Conservation (phyloP, 2,888 invertebrate species). For the Plagodis dolabraria region DNA sequence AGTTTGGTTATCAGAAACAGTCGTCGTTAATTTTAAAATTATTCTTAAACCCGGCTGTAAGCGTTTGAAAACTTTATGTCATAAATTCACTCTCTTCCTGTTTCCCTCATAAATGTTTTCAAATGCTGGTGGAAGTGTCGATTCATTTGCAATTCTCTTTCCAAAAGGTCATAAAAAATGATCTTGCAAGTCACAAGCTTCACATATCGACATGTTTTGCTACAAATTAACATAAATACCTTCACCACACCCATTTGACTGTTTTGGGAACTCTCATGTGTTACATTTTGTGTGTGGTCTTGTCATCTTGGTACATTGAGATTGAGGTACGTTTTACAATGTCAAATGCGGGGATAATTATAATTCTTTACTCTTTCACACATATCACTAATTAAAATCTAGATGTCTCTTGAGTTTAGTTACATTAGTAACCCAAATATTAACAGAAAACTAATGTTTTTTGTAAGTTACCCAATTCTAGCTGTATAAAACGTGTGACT, state of each 20-base stretch:
- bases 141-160: slow-evolving; percentile 18
- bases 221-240: slow-evolving; percentile 1
- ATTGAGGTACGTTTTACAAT: too few relatives aligned
- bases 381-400: too few relatives aligned
- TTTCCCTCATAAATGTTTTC: slow-evolving; percentile 4
- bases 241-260: slow-evolving; percentile 12
- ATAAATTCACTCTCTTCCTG: neutral
- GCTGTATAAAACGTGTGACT: too few relatives aligned
- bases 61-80: slow-evolving; percentile 5
- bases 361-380: too few relatives aligned
- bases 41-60: neutral
- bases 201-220: slow-evolving; percentile 25
- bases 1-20: neutral
- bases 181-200: slow-evolving; percentile 28
- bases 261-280: slow-evolving; percentile 5
- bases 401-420: too few relatives aligned
- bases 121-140: slow-evolving; percentile 17
- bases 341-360: too few relatives aligned
- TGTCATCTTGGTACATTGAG: neutral
- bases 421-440: too few relatives aligned
- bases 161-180: slow-evolving; percentile 23
- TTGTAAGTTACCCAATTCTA: too few relatives aligned
- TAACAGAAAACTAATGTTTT: too few relatives aligned
- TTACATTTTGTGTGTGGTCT: neutral
- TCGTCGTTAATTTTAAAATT: neutral